These are phyloP conservation scores for Perca flavescens DNA, from an alignment of 2,113 vertebrate species.

Conservation along the genomic window DNA sequence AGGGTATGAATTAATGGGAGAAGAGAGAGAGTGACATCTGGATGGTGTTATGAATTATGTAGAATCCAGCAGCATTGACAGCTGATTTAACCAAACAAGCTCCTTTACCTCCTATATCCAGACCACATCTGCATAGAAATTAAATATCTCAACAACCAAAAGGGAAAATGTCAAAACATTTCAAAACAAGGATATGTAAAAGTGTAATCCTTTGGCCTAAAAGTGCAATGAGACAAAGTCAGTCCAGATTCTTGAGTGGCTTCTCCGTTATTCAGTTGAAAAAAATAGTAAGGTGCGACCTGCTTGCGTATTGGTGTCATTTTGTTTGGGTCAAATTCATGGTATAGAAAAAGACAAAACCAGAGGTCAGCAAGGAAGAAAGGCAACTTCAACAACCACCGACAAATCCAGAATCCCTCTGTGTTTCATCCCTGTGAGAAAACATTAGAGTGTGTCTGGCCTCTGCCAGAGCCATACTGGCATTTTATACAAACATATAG, in stretches of 20 bases:
- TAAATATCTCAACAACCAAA: constrained; percentile 31
- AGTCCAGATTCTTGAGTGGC: neutral
- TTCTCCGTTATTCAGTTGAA: neutral
- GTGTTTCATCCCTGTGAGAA: constrained; percentile 41
- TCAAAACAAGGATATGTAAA: constrained; percentile 3
- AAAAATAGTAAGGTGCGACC: neutral
- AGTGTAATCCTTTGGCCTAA: neutral
- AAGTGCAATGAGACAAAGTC: neutral
- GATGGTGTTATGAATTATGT: constrained; percentile 67
- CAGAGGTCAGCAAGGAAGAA: constrained; percentile 6
- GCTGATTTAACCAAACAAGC: constrained; percentile 44
- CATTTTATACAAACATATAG: constrained; percentile 50
- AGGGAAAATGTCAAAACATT: constrained; percentile 2
- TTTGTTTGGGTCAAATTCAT: constrained; percentile 17
- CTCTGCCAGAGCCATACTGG: constrained; percentile 14
- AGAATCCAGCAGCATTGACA: constrained; percentile 34
- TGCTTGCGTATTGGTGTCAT: constrained; percentile 6
- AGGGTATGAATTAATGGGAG: constrained; percentile 54
- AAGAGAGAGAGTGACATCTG: constrained; percentile 58
- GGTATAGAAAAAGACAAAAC: constrained; percentile 4
- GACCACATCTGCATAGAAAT: constrained; percentile 44
- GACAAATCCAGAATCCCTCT: constrained; percentile 40
- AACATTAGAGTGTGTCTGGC: constrained; percentile 28
- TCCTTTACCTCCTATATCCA: constrained; percentile 1
- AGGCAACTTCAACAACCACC: constrained; percentile 31